phyloP scores from a whole-genome alignment of 2,797 vertebrate genomes.

The Liparis tanakae region DNA sequence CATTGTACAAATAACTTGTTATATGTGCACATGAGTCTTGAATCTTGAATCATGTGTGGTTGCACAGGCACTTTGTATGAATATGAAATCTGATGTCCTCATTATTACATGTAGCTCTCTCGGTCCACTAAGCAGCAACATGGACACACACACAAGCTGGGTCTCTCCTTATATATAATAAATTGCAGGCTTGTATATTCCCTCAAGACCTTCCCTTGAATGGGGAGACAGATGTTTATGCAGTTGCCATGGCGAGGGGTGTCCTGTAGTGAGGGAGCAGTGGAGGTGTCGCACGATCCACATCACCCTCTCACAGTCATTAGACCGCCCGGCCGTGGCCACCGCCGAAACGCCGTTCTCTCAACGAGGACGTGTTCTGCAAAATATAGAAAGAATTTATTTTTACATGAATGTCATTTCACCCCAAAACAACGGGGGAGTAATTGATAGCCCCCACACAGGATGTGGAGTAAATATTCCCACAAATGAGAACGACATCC shows the following conservation, averaged over 20 bases:
- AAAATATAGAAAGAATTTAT: conserved; percentile 63
- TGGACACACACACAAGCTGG: conserved; percentile 24
- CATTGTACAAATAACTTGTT: too few species aligned
- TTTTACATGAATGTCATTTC: conserved; percentile 58
- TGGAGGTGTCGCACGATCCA: conserved; percentile 70
- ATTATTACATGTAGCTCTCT: conserved; percentile 31
- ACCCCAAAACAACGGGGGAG: conserved; percentile 57
- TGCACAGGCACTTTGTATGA: conserved; percentile 9
- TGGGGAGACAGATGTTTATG: conserved; percentile 74
- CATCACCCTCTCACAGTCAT: conserved; percentile 66
- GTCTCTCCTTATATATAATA: conserved; percentile 57
- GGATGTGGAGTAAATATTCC: conserved; percentile 78
- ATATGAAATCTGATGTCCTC: conserved; percentile 15
- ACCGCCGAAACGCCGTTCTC: conserved; percentile 49
- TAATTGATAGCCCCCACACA: conserved; percentile 59
- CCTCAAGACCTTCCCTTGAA: conserved; percentile 54
- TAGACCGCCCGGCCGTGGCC: conserved; percentile 27
- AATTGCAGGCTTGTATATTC: conserved; percentile 57
- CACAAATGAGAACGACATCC: conserved; percentile 58
- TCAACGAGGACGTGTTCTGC: conserved; percentile 43
- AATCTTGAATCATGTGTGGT: too few species aligned
- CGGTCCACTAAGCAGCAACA: conserved; percentile 14
- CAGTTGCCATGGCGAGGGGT: conserved; percentile 77
- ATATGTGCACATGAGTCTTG: too few species aligned
- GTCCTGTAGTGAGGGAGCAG: conserved; percentile 69